Base-by-base conservation (phyloP, 2,113 vertebrate genomes). In the Ceuthmochares aereus region DNA sequence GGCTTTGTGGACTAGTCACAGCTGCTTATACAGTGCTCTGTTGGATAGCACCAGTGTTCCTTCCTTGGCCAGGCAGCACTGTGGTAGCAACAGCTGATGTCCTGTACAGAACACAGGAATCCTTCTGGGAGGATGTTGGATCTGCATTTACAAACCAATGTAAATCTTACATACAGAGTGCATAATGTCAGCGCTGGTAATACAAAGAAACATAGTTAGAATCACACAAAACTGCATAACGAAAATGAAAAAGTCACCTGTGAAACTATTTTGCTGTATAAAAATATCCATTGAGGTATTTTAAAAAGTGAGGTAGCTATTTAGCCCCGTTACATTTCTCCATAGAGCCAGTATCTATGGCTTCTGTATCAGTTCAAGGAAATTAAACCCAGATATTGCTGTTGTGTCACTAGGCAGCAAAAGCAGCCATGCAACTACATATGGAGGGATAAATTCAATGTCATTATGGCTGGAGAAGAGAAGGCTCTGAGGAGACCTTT, bases 21-120 rank as follows among this genome's bases (percentile, higher is more conserved):
- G 45, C 20, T 32, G 37, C 51, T 18, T 4, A 10, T 30, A 36
- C 2, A 17, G 27, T 0, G 0, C 3, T 23, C 51, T 63, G 66
- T 34, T 10, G 23, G 45, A 43, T 2, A 51, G 20, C 13, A 17
- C 13, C 23, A 3, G 3, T 16, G 30, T 45, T 79, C 25, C 43
- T 74, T 25, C 45, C 26, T 22, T 12, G n/a, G 37, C 18, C 29
- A 30, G 23, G 54, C 30, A 23, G 40, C 6, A 0, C 26, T 30
- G 8, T 2, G 23, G 76, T 37, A 55, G 62, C 37, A 26, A 17
- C 42, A 13, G 67, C 25, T 1, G 0, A 14, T 11, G 25, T 13
- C 32, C 36, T 17, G 20, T 10, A 22, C 12, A 20, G 45, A 26
- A 16, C 11, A 4, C 8, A 1, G 13, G 5, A 15, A 60, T 36